Evolutionary conservation across 2,797 vertebrate species (phyloP).

Genomic region (Leptatherina wallacei): DNA sequence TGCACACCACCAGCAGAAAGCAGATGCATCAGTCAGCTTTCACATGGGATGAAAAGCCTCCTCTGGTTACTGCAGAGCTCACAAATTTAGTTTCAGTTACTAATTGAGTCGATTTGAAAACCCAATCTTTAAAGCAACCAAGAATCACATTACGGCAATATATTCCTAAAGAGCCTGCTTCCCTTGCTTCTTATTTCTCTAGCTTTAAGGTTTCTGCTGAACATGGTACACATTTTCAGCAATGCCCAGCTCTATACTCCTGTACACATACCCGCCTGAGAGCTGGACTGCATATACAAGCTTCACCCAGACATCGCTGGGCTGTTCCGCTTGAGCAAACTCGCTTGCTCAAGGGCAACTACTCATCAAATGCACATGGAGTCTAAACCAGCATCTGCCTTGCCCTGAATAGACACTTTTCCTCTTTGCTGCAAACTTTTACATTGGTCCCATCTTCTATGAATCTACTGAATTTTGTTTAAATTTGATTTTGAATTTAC

Average conservation of each 20-base stretch:
- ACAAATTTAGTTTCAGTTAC: conserved; percentile 38
- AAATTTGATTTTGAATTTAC: not conserved
- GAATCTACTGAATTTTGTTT: not conserved
- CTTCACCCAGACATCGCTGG: conserved; percentile 47
- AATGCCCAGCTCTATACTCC: conserved; percentile 30
- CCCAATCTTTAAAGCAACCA: conserved; percentile 39
- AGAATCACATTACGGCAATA: conserved; percentile 39
- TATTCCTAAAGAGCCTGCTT: conserved; percentile 36
- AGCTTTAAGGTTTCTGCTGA: conserved; percentile 50
- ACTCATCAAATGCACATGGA: conserved; percentile 30
- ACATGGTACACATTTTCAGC: conserved; percentile 42
- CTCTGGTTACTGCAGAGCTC: conserved; percentile 49
- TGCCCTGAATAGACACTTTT: conserved; percentile 1
- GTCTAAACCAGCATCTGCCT: conserved; percentile 37
- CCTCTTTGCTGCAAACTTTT: not conserved
- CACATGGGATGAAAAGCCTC: conserved; percentile 38
- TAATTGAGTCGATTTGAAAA: conserved; percentile 50
- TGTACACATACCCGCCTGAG: conserved; percentile 41
- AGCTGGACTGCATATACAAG: conserved; percentile 42
- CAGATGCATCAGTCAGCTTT: conserved; percentile 55
- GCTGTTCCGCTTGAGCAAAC: conserved; percentile 49
- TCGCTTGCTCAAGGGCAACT: conserved; percentile 62
- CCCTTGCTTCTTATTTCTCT: conserved; percentile 34
- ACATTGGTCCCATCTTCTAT: no score
- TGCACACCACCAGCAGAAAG: conserved; percentile 33